Evolutionary conservation across 2,888 invertebrate genomes (phyloP).

Genomic region (Theristus sp.): DNA sequence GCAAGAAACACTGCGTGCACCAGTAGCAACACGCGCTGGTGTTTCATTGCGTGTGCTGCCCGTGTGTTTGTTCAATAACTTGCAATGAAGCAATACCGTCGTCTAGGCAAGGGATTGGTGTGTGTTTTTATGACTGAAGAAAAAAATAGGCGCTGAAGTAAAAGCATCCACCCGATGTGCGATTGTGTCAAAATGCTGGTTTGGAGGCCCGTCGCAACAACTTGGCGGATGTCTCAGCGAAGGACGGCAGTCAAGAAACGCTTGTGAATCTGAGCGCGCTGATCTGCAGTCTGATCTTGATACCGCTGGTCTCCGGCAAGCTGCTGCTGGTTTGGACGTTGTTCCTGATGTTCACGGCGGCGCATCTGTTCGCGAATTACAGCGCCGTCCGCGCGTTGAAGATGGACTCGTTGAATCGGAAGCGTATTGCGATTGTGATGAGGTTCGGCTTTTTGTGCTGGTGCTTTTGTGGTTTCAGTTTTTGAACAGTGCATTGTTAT

Average conservation of each 20-base stretch:
- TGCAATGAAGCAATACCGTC: too few species aligned
- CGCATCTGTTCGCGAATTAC: slow-evolving; percentile 73
- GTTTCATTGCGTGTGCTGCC: too few species aligned
- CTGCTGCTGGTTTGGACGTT: slow-evolving; percentile 41
- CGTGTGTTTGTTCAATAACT: too few species aligned
- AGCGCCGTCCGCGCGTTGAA: slow-evolving; percentile 60
- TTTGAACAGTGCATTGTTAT: too few species aligned
- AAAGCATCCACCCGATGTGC: too few species aligned
- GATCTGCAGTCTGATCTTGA: slow-evolving; percentile 52
- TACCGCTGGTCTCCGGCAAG: slow-evolving; percentile 41
- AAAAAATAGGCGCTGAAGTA: too few species aligned
- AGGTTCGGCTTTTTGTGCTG: slow-evolving; percentile 23
- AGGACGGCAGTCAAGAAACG: slow-evolving; percentile 87
- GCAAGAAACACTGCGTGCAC: too few species aligned
- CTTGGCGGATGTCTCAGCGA: slow-evolving; percentile 57
- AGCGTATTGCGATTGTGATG: slow-evolving; percentile 51
- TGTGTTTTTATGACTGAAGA: too few species aligned
- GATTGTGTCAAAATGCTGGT: too few species aligned
- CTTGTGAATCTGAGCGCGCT: slow-evolving; percentile 75
- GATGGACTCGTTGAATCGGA: slow-evolving; percentile 59
- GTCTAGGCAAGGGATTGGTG: too few species aligned
- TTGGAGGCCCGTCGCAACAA: slow-evolving; percentile 57
- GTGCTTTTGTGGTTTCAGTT: slow-evolving; percentile 34
- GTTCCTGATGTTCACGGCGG: slow-evolving; percentile 50
- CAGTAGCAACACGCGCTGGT: too few species aligned